Evolutionary conservation across 2,797 vertebrate species (phyloP).

Genomic region (Anniella stebbinsi): DNA sequence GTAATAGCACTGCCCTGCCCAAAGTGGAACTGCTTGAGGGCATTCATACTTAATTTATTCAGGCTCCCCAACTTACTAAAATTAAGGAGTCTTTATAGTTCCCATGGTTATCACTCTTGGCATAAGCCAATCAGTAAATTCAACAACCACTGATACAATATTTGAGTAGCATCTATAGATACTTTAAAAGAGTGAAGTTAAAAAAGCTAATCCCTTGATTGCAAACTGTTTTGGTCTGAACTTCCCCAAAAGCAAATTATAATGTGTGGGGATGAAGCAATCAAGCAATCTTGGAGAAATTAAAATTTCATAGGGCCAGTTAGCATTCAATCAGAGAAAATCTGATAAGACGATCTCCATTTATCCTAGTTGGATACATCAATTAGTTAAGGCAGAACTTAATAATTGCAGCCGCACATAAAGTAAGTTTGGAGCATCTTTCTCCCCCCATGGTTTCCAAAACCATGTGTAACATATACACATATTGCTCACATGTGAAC

Average conservation of each 20-base stretch:
- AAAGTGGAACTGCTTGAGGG: background rate
- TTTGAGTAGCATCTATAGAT: background rate
- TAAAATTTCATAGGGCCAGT: slow-evolving; percentile 37
- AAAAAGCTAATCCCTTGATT: background rate
- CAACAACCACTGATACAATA: background rate
- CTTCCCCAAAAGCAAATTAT: slow-evolving; percentile 34
- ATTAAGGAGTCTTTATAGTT: background rate
- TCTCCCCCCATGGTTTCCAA: slow-evolving; percentile 11
- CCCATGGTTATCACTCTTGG: background rate
- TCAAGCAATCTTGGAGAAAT: slow-evolving; percentile 35
- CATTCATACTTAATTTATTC: background rate
- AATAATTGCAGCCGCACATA: slow-evolving; percentile 14
- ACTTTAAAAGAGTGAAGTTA: background rate
- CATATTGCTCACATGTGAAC: background rate
- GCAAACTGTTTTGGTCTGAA: slow-evolving; percentile 32
- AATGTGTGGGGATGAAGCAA: slow-evolving; percentile 27
- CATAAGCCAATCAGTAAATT: background rate
- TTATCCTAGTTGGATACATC: slow-evolving; percentile 30
- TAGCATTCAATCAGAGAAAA: slow-evolving; percentile 43
- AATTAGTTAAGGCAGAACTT: slow-evolving; percentile 58
- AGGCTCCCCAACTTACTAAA: background rate
- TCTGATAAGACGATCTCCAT: background rate
- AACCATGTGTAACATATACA: background rate
- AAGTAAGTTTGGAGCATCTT: background rate
- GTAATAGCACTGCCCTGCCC: background rate